phyloP scores from a whole-genome alignment of 2,797 vertebrate genomes.

The Acipenser ruthenus region DNA sequence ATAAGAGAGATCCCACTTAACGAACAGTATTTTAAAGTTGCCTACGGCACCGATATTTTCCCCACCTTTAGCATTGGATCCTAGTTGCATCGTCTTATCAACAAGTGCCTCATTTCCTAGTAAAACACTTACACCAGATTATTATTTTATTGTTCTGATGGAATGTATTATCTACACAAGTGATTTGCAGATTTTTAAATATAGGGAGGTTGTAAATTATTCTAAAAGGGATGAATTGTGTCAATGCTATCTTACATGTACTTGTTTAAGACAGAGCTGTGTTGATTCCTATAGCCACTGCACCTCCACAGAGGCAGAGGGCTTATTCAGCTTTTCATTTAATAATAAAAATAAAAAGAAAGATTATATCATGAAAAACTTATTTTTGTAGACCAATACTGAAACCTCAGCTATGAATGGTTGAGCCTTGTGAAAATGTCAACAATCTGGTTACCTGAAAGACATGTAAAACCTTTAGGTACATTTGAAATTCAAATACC shows the following conservation, averaged over 20 bases:
- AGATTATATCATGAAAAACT: conserved; percentile 34
- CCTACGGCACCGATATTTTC: neutral
- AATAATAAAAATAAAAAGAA: conserved; percentile 21
- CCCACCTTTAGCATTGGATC: no score
- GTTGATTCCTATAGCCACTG: conserved; percentile 2
- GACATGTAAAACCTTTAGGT: no score
- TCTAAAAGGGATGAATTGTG: conserved; percentile 1
- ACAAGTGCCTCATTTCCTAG: no score
- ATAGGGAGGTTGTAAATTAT: conserved; percentile 14
- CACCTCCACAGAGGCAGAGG: conserved; percentile 9
- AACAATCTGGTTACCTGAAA: no score
- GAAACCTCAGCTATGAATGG: no score
- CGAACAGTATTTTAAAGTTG: neutral
- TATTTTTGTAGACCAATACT: conserved; percentile 18
- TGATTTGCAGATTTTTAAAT: conserved; percentile 2
- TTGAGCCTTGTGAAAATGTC: no score
- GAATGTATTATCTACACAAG: conserved; percentile 7
- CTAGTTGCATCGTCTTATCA: no score
- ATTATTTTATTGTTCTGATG: neutral
- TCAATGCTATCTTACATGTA: conserved; percentile 7
- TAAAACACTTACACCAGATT: neutral
- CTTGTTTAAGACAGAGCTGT: conserved; percentile 13
- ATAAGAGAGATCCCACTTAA: neutral
- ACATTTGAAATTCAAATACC: no score
- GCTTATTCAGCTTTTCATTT: conserved; percentile 10